Evolutionary conservation across 2,113 vertebrate genomes (phyloP), one percentile per base, ranked within the genome.

Genomic region (Lasiurus cinereus): DNA sequence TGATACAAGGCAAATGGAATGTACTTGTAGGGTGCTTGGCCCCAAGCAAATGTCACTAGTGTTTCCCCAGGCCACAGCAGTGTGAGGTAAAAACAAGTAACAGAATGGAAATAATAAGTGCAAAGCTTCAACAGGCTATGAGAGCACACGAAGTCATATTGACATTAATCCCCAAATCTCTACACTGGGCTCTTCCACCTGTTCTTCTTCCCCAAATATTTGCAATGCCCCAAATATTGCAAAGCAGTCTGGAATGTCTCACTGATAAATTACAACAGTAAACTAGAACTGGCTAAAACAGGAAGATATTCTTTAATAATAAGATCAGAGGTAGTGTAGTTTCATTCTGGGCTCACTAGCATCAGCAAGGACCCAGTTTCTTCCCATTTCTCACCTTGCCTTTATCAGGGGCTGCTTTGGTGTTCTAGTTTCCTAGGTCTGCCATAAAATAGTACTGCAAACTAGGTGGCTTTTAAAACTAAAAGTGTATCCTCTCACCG

Each of bases 1-100:
- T 83, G 85, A 91, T 90, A 96, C 9, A 82, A 96, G 91, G 83
- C 59, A 93, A 93, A 77, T 76, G 78, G 36, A 96, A 96, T 92
- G 93, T 88, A 80, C 70, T 97, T 86, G 10, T 54, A 54, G 62
- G 64, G 52, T 95, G 16, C 50, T 91, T 94, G 77, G 69, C 56
- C 78, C 56, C 82, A 88, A 83, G 64, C 83, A 95, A 95, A 96
- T 91, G 91, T 91, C 31, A 0, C 22, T 46, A 48, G 18, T 10
- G 0, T 79, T 91, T 96, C 73, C 56, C 85, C 27, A 94, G 94
- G 88, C 52, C 90, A 79, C 31, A 46, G 4, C 39, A 88, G 66
- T 80, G 69, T 91, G 92, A 16, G 69, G n/a, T 77, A 54, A 78
- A 22, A 69, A 13, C 83, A 92, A 94, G 54, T 50, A 87, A 11